Base-by-base conservation (phyloP, 2,113 vertebrate genomes). In the Mastomys coucha region DNA sequence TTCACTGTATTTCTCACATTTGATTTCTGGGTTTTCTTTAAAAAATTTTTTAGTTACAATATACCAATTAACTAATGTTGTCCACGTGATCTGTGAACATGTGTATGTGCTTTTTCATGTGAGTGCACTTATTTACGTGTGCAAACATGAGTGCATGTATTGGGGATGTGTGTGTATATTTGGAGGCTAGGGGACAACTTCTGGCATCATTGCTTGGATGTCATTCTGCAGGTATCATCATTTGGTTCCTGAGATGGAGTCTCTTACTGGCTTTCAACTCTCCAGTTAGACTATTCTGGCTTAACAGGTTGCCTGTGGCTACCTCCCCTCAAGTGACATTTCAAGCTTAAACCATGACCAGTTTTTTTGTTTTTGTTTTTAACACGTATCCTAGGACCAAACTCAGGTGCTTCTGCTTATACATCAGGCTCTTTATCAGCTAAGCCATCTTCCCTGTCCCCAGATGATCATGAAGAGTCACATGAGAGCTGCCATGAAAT, bases 11-110 rank as follows among this genome's bases (percentile, higher is more conserved):
- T 2, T 70, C 2, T 28, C 51, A 53, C 56, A 78, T 75, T 49
- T 70, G 60, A 42, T 53, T 86, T 93, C 49, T 87, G 86, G 70
- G 13, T 49, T 91, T 60, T 65, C 65, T 81, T 94, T 78, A 78
- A 94, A 91, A 72, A n/a, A 2, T 1, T 22, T 86, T 76, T 91
- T 80, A 45, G 4, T 70, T 14, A 58, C 85, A 95, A 86, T 81
- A 91, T 49, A 87, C 0, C 26, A n/a, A 89, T 13, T 72, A 13
- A 75, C 31, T 90, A 39, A 91, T 88, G 17, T 45, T 86, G 80
- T 82, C 80, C 77, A 86, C 1, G 3, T 33, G 49, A 33, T 19
- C 45, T 51, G 26, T 56, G 11, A 39, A n/a, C 17, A 20, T 39
- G 9, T 56, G 7, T 82, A 3, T 60, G 81, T 42, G 81, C 56